Base-by-base conservation (phyloP, 2,888 invertebrate genomes). In the Villa cingulata region DNA sequence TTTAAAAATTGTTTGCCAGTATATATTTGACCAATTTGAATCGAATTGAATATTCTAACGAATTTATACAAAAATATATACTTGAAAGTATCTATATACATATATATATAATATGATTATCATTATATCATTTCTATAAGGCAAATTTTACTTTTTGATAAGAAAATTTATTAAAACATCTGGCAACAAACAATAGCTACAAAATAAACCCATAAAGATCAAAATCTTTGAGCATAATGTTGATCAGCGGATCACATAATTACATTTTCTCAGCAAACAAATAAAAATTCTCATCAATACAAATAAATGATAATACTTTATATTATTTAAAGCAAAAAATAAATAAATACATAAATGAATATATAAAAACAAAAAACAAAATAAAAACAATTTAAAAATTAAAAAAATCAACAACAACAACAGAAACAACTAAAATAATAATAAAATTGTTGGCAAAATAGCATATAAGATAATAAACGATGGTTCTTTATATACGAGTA, bases 121-220 rank as follows among this genome's bases (percentile, higher is more conserved):
- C n/a, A n/a, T n/a, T n/a, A n/a, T n/a, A 27, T 32, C 29, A 32
- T 32, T 32, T 32, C 29, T 32, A 9, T 32, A 12, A 32, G 29
- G 29, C 10, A 2, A 7, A 32, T 27, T 10, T 1, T 10, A 27
- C n/a, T n/a, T n/a, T n/a, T n/a, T n/a, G n/a, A n/a, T n/a, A n/a
- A n/a, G n/a, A 32, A 9, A 32, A 32, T 32, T 39, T 46, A 46
- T 46, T 46, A 40, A 46, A 42, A 46, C 46, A 46, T 46, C 46
- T 46, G 46, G 46, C 48, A 44, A n/a, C n/a, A n/a, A 48, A 51
- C 51, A 51, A 51, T 51, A 43, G 43, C 29, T 38, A 27, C 38
- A 29, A 47, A 47, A 47, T 47, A 39, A 47, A 47, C 47, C 43
- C 47, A 43, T 47, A 47, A 47, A 47, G 47, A 47, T 47, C 43